Evolutionary conservation across 2,113 vertebrate genomes (phyloP), one percentile per base, ranked within the genome.

Genomic region (Salvator merianae): DNA sequence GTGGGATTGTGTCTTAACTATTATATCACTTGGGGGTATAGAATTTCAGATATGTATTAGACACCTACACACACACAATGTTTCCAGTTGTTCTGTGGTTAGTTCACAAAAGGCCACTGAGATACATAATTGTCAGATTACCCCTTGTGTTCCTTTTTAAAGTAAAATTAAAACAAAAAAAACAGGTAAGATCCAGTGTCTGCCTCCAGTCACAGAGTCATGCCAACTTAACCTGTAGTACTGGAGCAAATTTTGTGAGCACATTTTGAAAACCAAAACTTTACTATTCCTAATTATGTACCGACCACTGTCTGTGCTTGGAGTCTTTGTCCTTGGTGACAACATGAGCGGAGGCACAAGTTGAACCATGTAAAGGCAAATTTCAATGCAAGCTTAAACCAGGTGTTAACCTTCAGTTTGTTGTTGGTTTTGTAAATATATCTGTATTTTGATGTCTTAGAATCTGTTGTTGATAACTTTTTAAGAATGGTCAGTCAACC

Each of bases 331-430:
- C 84, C 91, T 32, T 86, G 73, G 36, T 75, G 79, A 88, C 88
- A 85, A 78, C 32, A 0, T 81, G 66, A 91, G 91, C 88, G 75
- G 91, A 87, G 91, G 87, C 75, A 86, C 81, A 87, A 87, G 90
- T 84, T 1, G 76, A 92, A 92, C 79, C 62, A 86, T 90, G 34
- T 53, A 86, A 91, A 93, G 88, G 89, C 88, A 94, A 93, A 81
- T 87, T 80, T 90, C 90, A 94, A 90, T 91, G 76, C 87, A 92
- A 90, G 77, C 82, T 93, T 88, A 88, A 91, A 82, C 91, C 90
- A 93, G 92, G 90, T 94, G 88, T 94, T 93, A 69, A 89, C 90
- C 38, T 83, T 94, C 93, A 82, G 79, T 91, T 92, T 90, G 87
- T 90, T 73, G 79, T 88, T 85, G 76, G 59, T 69, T 94, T 90